Conservation (phyloP, 2,113 vertebrate species). For the Tetrao urogallus region DNA sequence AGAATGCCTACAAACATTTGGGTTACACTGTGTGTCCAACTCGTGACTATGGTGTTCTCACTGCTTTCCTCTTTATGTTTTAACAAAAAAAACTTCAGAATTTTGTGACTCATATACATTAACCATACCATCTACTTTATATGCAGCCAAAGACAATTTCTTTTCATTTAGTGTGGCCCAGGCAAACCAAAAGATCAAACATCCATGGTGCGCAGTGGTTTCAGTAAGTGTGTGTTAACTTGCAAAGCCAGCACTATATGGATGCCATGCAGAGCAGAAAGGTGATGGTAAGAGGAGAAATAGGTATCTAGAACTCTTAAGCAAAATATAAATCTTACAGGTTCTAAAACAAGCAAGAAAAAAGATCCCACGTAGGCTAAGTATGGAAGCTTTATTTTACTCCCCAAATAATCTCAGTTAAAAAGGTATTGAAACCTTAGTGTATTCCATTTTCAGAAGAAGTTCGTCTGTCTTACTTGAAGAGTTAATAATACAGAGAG, state of each 20-base stretch:
- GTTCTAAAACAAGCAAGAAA: background rate
- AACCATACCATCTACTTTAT: background rate
- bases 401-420: background rate
- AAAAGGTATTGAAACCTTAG: slow-evolving; percentile 81
- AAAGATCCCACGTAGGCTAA: background rate
- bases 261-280: background rate
- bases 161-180: background rate
- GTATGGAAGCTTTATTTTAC: background rate
- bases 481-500: slow-evolving; percentile 87
- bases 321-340: background rate
- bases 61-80: background rate
- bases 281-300: background rate
- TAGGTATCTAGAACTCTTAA: background rate
- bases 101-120: too few relatives aligned
- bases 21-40: background rate
- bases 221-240: background rate
- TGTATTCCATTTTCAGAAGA: slow-evolving; percentile 92
- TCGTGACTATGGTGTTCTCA: background rate
- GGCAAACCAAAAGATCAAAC: background rate
- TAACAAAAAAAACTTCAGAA: background rate
- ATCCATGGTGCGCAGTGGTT: background rate
- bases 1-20: background rate
- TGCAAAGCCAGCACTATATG: background rate
- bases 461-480: slow-evolving; percentile 83
- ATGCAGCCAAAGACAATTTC: background rate